Evolutionary conservation across 2,888 invertebrate genomes (phyloP).

Genomic region (Drosophila rubida): DNA sequence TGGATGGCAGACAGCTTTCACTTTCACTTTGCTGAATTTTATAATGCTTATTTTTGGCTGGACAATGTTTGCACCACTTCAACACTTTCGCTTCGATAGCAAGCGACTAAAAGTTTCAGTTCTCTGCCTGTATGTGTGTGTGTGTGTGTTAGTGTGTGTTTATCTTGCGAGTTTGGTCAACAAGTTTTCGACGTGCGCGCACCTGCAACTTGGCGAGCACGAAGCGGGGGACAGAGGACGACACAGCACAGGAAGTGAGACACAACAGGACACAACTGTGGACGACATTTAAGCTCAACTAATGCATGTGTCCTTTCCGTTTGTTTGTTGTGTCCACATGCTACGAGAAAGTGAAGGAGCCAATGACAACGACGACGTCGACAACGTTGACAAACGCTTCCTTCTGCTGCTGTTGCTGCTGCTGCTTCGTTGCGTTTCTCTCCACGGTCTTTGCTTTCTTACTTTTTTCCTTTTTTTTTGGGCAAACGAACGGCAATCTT

Average conservation of each 20-base stretch:
- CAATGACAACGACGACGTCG: constrained; percentile 28
- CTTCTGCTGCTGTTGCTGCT: no score
- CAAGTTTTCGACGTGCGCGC: constrained; percentile 72
- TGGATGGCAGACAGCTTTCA: constrained; percentile 44
- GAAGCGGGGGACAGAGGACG: constrained; percentile 7
- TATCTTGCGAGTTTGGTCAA: constrained; percentile 81
- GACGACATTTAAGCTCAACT: constrained; percentile 72
- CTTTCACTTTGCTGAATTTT: constrained; percentile 71
- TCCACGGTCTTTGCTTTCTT: neutral
- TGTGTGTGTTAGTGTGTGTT: constrained; percentile 60
- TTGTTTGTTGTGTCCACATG: constrained; percentile 75
- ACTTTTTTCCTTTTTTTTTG: constrained; percentile 4
- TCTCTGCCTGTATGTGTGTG: constrained; percentile 17
- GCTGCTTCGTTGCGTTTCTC: neutral
- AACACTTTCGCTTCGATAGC: constrained; percentile 66
- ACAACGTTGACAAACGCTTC: constrained; percentile 43
- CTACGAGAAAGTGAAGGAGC: constrained; percentile 25
- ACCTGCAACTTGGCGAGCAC: constrained; percentile 55
- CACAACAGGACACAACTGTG: constrained; percentile 29
- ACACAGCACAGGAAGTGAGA: neutral
- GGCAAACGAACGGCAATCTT: constrained; percentile 62
- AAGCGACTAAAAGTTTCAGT: constrained; percentile 43
- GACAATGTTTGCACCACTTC: constrained; percentile 61
- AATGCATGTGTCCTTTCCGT: constrained; percentile 76
- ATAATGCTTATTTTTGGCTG: constrained; percentile 72